Conservation (phyloP, 1,140 invertebrate genomes). For the Spodoptera frugiperda region DNA sequence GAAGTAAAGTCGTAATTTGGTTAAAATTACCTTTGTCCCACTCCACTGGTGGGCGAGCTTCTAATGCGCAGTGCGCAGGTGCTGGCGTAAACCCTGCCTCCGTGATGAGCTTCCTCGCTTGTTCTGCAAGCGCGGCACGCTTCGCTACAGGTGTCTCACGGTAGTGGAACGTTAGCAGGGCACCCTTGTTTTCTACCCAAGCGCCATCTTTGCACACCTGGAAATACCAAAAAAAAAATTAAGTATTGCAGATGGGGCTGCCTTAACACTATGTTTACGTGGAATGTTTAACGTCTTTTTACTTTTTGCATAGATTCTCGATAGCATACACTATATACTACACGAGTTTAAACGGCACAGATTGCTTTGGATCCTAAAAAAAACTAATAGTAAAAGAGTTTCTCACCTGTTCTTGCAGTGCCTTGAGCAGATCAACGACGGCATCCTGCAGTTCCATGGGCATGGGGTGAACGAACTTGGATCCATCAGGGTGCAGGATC, state of each 20-base stretch:
- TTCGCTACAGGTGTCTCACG: constrained; percentile 91
- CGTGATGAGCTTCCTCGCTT: constrained; percentile 91
- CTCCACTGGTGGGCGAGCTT: constrained; percentile 95
- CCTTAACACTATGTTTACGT: too few species aligned
- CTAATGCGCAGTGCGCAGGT: constrained; percentile 93
- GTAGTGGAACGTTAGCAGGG: constrained; percentile 95
- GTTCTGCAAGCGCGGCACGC: constrained; percentile 88
- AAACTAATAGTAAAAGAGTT: too few species aligned
- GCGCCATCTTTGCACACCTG: constrained; percentile 94
- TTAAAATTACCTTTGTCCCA: constrained; percentile 92
- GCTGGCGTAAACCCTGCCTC: constrained; percentile 92
- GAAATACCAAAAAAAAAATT: neutral
- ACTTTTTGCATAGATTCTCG: too few species aligned
- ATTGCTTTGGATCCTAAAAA: too few species aligned
- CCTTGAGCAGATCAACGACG: constrained; percentile 91
- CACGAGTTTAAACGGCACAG: too few species aligned
- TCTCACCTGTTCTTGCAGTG: constrained; percentile 92
- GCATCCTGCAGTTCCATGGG: constrained; percentile 94
- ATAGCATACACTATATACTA: too few species aligned
- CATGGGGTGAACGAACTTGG: constrained; percentile 96
- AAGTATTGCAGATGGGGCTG: neutral
- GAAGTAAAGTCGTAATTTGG: too few species aligned
- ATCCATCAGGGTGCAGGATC: constrained; percentile 95
- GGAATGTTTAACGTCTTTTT: too few species aligned
- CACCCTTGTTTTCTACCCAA: constrained; percentile 97